These are phyloP conservation scores for Scaptodrosophila lebanonensis DNA, from an alignment of 1,140 invertebrate genomes.

Conservation along the genomic window DNA sequence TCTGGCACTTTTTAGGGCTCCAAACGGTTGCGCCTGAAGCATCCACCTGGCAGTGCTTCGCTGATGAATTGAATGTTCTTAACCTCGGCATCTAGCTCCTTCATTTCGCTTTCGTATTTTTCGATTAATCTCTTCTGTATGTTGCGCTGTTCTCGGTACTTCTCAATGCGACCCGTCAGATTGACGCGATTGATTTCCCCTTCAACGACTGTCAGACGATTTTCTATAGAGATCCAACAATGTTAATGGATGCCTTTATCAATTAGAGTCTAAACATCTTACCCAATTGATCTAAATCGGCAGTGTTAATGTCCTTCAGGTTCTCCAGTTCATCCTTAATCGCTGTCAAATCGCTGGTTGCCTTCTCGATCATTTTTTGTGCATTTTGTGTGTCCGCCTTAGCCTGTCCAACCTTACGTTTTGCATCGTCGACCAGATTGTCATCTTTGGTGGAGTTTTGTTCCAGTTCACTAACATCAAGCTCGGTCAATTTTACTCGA, in stretches of 20 bases:
- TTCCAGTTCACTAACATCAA: conserved; percentile 84
- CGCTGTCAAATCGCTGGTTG: conserved; percentile 86
- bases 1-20: conserved; percentile 78
- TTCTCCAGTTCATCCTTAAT: conserved; percentile 89
- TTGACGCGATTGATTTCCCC: conserved; percentile 84
- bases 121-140: conserved; percentile 88
- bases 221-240: conserved; percentile 78
- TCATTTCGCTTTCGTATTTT: conserved; percentile 89
- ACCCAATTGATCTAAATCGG: conserved; percentile 82
- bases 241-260: no score
- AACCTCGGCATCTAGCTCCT: conserved; percentile 86
- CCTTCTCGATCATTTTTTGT: conserved; percentile 87
- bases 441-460: conserved; percentile 86
- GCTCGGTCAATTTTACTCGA: conserved; percentile 84
- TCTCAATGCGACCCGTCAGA: conserved; percentile 85
- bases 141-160: conserved; percentile 84
- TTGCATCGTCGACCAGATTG: conserved; percentile 85
- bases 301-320: conserved; percentile 85
- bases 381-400: conserved; percentile 88
- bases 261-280: no score
- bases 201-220: conserved; percentile 85
- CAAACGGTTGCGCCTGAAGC: conserved; percentile 85
- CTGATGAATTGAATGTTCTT: conserved; percentile 91
- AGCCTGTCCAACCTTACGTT: conserved; percentile 88
- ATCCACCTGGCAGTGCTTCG: conserved; percentile 88